Percentiles rank a stretch among this genome's conserved stretches.
Evolutionary conservation across 2,113 vertebrate genomes (phyloP).

Genomic region (Chauna torquata): DNA sequence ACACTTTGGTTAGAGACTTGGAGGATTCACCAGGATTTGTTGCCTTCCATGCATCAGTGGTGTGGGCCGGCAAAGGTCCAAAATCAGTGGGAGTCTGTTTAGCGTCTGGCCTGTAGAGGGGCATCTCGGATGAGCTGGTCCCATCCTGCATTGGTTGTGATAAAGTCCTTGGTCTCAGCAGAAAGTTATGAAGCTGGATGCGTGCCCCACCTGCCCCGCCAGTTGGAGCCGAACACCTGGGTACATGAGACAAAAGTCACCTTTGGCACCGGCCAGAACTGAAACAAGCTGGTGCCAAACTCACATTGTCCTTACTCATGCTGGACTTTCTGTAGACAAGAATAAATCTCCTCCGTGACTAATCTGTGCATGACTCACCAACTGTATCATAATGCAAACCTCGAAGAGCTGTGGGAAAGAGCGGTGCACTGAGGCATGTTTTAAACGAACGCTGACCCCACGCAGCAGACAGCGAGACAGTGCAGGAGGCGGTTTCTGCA

Average conservation of each 20-base stretch:
- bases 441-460: not conserved
- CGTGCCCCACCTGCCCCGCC: not conserved
- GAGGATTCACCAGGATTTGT: not conserved
- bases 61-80: not conserved
- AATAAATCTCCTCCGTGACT: constrained; percentile 38
- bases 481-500: not conserved
- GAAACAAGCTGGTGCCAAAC: not conserved
- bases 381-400: not conserved
- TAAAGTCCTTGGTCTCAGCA: not conserved
- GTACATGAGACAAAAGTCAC: not conserved
- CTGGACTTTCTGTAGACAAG: not conserved
- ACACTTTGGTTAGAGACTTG: not conserved
- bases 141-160: not conserved
- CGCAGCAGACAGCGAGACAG: not conserved
- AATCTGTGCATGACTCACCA: constrained; percentile 48
- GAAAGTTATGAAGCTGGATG: not conserved
- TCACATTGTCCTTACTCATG: not conserved
- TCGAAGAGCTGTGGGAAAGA: constrained; percentile 22
- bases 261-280: not conserved
- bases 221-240: not conserved
- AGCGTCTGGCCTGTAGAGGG: not conserved
- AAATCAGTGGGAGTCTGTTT: not conserved
- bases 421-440: not conserved
- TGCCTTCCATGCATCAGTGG: not conserved
- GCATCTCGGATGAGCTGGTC: not conserved